Conservation (phyloP, 2,113 vertebrate species). For the Meriones unguiculatus region DNA sequence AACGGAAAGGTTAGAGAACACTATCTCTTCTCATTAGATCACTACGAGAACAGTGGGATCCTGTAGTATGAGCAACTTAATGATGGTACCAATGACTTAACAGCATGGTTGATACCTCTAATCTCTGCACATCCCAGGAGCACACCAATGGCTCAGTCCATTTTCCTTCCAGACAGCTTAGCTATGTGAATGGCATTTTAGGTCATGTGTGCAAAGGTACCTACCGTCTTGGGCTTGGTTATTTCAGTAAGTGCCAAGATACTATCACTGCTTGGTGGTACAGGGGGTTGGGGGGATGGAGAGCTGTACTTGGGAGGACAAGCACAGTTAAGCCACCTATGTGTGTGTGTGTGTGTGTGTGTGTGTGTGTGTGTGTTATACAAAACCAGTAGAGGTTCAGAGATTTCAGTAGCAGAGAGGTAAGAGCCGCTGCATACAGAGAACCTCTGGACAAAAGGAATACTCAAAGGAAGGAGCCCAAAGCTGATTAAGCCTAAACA, state of each 20-base stretch:
- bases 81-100: neutral
- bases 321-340: too few species aligned
- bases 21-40: neutral
- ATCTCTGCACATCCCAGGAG: neutral
- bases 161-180: neutral
- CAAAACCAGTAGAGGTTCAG: neutral
- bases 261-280: neutral
- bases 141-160: neutral
- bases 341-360: neutral
- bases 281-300: rapidly evolving
- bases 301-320: neutral
- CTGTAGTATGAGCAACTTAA: neutral
- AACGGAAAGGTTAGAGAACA: neutral
- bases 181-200: neutral
- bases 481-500: neutral
- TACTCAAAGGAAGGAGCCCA: neutral
- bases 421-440: neutral
- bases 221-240: neutral
- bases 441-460: neutral
- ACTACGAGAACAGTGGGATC: neutral
- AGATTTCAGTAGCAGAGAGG: neutral
- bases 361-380: too few species aligned
- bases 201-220: neutral
- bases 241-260: neutral
- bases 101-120: neutral